Percentiles rank a stretch among this genome's conserved stretches.
phyloP scores from a whole-genome alignment of 2,797 vertebrate species.

The Capromys pilorides region DNA sequence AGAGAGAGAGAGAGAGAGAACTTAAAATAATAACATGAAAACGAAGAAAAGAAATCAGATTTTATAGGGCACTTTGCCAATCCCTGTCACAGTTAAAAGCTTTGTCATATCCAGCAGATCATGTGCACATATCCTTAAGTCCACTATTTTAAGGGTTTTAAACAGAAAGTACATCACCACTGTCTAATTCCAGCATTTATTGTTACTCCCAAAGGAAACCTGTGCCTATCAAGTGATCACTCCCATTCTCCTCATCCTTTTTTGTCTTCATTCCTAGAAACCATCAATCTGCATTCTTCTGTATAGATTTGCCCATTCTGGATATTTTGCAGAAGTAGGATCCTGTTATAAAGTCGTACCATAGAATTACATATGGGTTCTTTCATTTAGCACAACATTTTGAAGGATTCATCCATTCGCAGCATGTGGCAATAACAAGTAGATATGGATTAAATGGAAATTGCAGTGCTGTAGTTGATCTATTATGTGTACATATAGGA shows the following conservation, averaged over 20 bases:
- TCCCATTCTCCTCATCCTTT: too few species aligned
- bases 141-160: background rate
- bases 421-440: background rate
- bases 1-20: background rate
- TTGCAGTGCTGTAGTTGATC: background rate
- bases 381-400: background rate
- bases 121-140: background rate
- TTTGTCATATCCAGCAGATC: background rate
- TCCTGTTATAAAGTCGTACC: background rate
- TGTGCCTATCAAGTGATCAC: background rate
- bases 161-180: background rate
- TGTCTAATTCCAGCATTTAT: background rate
- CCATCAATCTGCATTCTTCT: background rate
- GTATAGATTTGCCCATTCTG: background rate
- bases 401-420: fast-evolving
- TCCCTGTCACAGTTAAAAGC: background rate
- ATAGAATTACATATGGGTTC: background rate
- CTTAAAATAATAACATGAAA: background rate
- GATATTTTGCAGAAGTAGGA: background rate
- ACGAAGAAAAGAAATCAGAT: background rate
- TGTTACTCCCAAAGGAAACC: background rate
- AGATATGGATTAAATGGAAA: background rate
- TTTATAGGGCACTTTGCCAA: background rate
- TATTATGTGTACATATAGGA: background rate
- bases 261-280: too few species aligned